Base-by-base conservation (phyloP, 2,888 invertebrate species). In the Chydorus sphaericus region DNA sequence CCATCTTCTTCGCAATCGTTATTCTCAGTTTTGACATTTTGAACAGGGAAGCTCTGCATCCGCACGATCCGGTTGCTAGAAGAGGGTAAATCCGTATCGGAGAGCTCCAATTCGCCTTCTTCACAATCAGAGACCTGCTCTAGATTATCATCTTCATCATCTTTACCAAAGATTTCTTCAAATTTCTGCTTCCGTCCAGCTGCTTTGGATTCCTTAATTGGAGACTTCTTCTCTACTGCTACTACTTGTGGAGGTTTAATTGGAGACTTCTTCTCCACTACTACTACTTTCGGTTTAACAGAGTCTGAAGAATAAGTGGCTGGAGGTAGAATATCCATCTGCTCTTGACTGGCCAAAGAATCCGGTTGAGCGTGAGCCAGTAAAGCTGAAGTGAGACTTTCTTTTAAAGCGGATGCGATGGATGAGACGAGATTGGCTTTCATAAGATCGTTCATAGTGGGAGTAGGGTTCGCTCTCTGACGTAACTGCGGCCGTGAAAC, bases 1-100 rank as follows among this genome's bases (percentile, higher is more conserved):
- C 77, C 78, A n/a, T n/a, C n/a, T 63, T 78, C 78, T 66, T 78
- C 79, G 60, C 69, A 63, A 56, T 66, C 67, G 18, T 33, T 23
- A 29, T 4, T 51, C 18, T 3, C 16, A 5, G 56, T 58, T 5
- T 48, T 28, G 6, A 56, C 49, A 14, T n/a, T 18, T 36, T 39
- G 44, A 5, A 23, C 4, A 48, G 10, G 29, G 30, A 11, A 52
- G 30, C 10, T 54, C 39, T 8, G 49, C 36, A 18, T 37, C 20
- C 5, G 44, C 31, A 39, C 52, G 31, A 51, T 60, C 55, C 28
- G 10, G 23, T 14, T 16, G 11, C 31, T 56, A 39, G 16, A 44
- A 3, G 44, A 28, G 4, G 44, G 44, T 7, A 16, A 16, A 26
- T 56, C 39, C 14, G 14, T n/a, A n/a, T 31, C 26, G 16, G 20